Conservation (phyloP, 2,888 invertebrate species). For the Lampropteryx suffumata region DNA sequence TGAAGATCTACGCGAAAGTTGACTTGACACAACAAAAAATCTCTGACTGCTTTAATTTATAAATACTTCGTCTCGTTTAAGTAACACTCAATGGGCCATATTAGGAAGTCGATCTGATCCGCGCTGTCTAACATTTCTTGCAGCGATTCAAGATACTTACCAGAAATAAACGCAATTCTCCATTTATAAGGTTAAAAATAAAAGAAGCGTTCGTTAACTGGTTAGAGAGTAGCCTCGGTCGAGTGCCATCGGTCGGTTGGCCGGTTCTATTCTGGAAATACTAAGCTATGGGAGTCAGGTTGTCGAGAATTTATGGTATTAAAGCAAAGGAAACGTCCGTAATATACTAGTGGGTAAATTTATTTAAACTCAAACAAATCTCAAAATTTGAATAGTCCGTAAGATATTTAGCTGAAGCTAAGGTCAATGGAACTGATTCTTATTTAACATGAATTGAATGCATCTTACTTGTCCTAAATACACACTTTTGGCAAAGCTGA, state of each 20-base stretch:
- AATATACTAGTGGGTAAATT: background rate
- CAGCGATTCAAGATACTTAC: slow-evolving; percentile 16
- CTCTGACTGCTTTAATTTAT: background rate
- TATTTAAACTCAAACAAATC: too few species aligned
- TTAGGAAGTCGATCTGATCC: slow-evolving; percentile 8
- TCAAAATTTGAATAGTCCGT: too few species aligned
- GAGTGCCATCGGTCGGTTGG: slow-evolving; percentile 12
- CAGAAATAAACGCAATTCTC: slow-evolving; percentile 26
- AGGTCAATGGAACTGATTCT: too few species aligned
- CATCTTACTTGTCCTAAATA: too few species aligned
- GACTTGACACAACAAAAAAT: too few species aligned
- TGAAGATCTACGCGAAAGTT: too few species aligned
- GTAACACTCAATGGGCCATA: background rate
- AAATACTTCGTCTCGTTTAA: background rate
- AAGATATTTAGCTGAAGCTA: too few species aligned
- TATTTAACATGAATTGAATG: too few species aligned
- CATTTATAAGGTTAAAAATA: slow-evolving; percentile 28
- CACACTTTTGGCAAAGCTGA: too few species aligned
- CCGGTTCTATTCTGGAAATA: slow-evolving; percentile 13
- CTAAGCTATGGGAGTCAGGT: slow-evolving; percentile 1
- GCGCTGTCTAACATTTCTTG: slow-evolving; percentile 11
- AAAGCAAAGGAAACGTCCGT: background rate
- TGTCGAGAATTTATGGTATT: background rate
- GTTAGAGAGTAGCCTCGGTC: slow-evolving; percentile 24
- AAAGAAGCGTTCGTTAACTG: slow-evolving; percentile 23